Evolutionary conservation across 1,140 invertebrate species (phyloP).

Genomic region (Saccostrea cuccullata): DNA sequence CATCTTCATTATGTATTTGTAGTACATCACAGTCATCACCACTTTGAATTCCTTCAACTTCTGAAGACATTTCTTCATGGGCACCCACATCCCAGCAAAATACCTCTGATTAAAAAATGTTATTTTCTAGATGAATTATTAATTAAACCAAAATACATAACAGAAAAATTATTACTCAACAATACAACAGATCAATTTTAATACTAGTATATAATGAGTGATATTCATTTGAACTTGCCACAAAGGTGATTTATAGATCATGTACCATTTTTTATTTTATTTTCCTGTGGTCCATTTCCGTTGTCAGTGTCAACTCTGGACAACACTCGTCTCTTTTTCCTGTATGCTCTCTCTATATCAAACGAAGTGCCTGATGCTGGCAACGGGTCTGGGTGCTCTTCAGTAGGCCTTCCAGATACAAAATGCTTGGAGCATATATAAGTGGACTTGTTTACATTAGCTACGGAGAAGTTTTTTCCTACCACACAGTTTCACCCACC

Average conservation of each 20-base stretch:
- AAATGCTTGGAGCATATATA: slow-evolving; percentile 52
- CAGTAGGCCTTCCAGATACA: slow-evolving; percentile 36
- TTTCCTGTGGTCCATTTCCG: not conserved
- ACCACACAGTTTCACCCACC: slow-evolving; percentile 52
- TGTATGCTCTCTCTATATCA: not conserved
- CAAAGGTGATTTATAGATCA: too few species aligned
- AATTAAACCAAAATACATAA: too few species aligned
- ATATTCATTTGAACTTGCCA: too few species aligned
- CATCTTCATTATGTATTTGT: not conserved
- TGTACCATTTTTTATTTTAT: not conserved
- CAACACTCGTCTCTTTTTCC: not conserved
- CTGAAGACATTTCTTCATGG: not conserved
- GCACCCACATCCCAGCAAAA: not conserved
- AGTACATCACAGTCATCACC: not conserved
- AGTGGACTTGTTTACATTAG: slow-evolving; percentile 49
- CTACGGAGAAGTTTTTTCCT: slow-evolving; percentile 45
- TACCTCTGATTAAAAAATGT: not conserved
- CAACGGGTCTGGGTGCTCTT: slow-evolving; percentile 21
- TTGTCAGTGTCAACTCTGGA: not conserved
- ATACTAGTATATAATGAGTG: too few species aligned
- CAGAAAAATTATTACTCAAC: too few species aligned
- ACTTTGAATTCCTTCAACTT: not conserved
- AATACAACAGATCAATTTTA: too few species aligned
- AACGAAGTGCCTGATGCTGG: not conserved
- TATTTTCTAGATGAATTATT: too few species aligned